phyloP scores from a whole-genome alignment of 2,113 vertebrate genomes.

The Ophthalmolycus amberensis region DNA sequence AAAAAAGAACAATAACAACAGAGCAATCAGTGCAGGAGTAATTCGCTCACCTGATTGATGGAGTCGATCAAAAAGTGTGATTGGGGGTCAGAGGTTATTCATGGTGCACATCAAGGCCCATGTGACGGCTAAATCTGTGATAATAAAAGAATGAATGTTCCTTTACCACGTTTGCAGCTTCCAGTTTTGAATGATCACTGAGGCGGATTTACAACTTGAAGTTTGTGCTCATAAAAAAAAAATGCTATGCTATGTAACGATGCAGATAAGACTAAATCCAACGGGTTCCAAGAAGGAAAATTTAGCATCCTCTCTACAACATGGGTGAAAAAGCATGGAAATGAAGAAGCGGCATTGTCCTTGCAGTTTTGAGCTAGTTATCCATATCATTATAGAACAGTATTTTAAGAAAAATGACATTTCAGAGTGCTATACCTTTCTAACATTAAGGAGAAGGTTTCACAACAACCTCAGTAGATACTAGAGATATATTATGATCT shows the following conservation, averaged over 20 bases:
- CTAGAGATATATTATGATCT: too few species aligned
- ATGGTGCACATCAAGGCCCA: neutral
- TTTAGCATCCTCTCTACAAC: neutral
- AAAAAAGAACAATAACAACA: slow-evolving; percentile 40
- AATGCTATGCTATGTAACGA: neutral
- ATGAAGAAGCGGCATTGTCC: neutral
- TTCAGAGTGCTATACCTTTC: too few species aligned
- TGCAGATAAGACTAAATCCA: neutral
- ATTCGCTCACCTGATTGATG: slow-evolving; percentile 30
- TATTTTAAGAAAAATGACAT: neutral
- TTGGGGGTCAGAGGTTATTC: slow-evolving; percentile 11
- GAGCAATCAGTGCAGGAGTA: slow-evolving; percentile 25
- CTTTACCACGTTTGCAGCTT: neutral
- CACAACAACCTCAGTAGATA: too few species aligned
- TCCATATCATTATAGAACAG: neutral
- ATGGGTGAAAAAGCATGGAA: neutral
- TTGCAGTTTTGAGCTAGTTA: neutral
- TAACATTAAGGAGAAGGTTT: too few species aligned
- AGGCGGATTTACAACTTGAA: neutral
- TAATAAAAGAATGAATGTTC: neutral
- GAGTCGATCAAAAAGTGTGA: slow-evolving; percentile 13
- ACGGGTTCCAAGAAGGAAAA: neutral
- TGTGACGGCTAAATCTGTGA: neutral
- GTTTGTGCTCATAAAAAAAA: neutral
- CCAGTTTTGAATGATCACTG: neutral